A percentile compares a stretch with the other conserved stretches of the same genome.
These are phyloP conservation scores for Dipus sagitta DNA, from an alignment of 2,797 vertebrate genomes.

Conservation along the genomic window DNA sequence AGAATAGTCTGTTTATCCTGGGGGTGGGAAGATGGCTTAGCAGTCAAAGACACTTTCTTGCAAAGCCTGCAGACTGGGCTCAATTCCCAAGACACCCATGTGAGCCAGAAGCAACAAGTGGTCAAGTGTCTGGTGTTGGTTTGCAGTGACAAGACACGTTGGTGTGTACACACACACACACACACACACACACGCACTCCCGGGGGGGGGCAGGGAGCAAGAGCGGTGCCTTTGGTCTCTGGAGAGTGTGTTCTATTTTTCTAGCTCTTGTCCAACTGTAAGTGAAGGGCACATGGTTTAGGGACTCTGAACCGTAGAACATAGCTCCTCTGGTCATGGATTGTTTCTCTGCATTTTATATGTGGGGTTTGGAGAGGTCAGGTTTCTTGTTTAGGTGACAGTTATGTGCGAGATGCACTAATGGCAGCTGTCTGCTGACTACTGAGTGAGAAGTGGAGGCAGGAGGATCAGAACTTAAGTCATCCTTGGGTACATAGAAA, in stretches of 20 bases:
- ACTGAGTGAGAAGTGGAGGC: neutral
- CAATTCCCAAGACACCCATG: too few relatives aligned
- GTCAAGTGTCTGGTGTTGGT: too few relatives aligned
- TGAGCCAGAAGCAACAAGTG: too few relatives aligned
- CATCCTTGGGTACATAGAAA: neutral
- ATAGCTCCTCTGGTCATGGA: neutral
- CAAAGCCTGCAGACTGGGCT: too few relatives aligned
- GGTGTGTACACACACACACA: too few relatives aligned
- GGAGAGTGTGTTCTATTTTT: neutral
- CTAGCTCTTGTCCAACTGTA: neutral
- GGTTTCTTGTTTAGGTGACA: neutral
- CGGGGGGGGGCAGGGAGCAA: too few relatives aligned
- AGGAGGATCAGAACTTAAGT: neutral
- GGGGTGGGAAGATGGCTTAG: too few relatives aligned
- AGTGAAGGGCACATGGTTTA: neutral
- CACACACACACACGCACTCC: too few relatives aligned
- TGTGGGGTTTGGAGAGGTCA: neutral
- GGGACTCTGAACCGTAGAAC: neutral
- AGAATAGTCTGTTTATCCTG: too few relatives aligned
- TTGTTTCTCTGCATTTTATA: neutral
- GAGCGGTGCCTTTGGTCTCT: neutral
- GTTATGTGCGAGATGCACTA: neutral
- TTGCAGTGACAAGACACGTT: too few relatives aligned
- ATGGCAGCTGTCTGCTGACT: neutral
- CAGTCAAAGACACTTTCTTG: too few relatives aligned